A percentile compares a stretch with the other conserved stretches of the same genome.
phyloP scores from a whole-genome alignment of 1,140 invertebrate species.

The Temnothorax nylanderi region DNA sequence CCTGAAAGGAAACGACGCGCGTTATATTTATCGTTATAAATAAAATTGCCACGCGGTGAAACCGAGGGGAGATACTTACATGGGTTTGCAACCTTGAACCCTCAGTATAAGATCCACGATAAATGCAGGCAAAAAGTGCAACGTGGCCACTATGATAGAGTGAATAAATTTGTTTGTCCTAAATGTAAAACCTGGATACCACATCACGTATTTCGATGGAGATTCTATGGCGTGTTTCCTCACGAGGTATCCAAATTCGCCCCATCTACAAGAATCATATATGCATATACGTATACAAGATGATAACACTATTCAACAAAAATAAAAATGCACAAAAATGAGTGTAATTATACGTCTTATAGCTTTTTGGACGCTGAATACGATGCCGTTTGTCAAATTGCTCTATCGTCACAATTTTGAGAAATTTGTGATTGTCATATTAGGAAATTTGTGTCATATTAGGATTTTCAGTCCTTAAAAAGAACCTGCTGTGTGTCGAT shows the following conservation, averaged over 20 bases:
- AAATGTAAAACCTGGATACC: conserved; percentile 94
- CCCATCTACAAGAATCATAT: conserved; percentile 88
- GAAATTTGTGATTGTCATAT: too few relatives aligned
- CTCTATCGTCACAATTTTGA: too few relatives aligned
- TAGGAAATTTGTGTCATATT: too few relatives aligned
- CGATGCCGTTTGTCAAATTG: too few relatives aligned
- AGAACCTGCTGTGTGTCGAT: too few relatives aligned
- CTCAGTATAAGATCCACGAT: conserved; percentile 90
- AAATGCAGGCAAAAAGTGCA: conserved; percentile 93
- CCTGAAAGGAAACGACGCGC: conserved; percentile 83
- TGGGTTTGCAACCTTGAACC: conserved; percentile 91
- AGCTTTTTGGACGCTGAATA: too few relatives aligned
- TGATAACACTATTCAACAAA: not conserved
- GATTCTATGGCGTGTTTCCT: conserved; percentile 90
- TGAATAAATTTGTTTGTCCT: conserved; percentile 91
- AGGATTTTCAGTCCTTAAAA: too few relatives aligned
- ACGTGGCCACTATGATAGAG: conserved; percentile 89
- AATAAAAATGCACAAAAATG: not conserved
- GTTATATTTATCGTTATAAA: not conserved
- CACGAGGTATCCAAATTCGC: conserved; percentile 89
- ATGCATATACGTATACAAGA: not conserved
- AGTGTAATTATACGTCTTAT: too few relatives aligned
- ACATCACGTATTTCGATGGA: conserved; percentile 93
- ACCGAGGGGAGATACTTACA: conserved; percentile 86
- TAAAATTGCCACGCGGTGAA: not conserved